phyloP scores from a whole-genome alignment of 2,797 vertebrate species.

The Malurus leucopterus region DNA sequence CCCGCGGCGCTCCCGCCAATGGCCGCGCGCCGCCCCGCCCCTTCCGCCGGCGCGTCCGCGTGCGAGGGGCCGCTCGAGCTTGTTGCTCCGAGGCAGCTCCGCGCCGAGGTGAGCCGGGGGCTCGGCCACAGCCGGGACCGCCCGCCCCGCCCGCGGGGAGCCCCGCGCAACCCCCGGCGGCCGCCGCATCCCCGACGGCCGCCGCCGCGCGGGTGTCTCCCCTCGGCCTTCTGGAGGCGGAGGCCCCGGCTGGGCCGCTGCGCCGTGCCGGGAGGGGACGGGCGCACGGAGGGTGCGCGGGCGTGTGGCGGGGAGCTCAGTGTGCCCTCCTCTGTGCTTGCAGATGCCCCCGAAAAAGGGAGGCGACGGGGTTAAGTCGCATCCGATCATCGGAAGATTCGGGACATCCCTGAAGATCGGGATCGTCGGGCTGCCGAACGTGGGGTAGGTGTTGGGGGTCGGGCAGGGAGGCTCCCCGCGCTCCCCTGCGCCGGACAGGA shows the following conservation, averaged over 20 bases:
- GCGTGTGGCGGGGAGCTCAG: neutral
- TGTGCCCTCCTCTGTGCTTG: constrained; percentile 38
- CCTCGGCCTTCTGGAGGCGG: neutral
- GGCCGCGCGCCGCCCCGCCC: constrained; percentile 12
- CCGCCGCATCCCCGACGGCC: neutral
- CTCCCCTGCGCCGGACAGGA: neutral
- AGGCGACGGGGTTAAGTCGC: constrained; percentile 85
- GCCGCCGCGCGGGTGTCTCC: neutral
- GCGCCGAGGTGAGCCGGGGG: neutral
- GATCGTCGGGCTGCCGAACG: constrained; percentile 96
- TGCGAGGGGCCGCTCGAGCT: neutral
- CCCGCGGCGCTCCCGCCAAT: constrained; percentile 2
- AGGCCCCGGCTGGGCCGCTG: neutral
- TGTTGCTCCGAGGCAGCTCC: neutral
- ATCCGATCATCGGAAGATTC: constrained; percentile 91
- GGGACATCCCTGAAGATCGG: constrained; percentile 96
- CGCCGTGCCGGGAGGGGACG: neutral
- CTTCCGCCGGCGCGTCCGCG: constrained; percentile 53
- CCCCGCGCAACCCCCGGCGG: neutral
- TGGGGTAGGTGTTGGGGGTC: constrained; percentile 81
- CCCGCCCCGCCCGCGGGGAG: neutral
- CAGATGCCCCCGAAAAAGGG: constrained; percentile 97
- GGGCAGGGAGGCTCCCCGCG: neutral
- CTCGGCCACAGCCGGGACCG: neutral
- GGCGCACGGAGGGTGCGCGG: neutral